Evolutionary conservation across 2,888 invertebrate genomes (phyloP).

Genomic region (Candidula unifasciata): DNA sequence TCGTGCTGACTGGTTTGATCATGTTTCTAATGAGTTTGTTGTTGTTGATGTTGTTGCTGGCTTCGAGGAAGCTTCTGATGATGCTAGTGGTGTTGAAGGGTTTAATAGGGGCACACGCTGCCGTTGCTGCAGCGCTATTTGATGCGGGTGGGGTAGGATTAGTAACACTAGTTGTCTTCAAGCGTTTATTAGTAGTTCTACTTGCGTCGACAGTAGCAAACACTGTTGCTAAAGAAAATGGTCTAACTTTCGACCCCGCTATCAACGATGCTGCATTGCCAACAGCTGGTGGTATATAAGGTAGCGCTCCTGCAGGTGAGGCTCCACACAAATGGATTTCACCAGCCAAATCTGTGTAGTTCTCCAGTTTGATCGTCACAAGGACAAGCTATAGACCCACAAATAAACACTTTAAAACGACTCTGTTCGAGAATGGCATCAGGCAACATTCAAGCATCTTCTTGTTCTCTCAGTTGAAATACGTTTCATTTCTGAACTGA

Average conservation of each 20-base stretch:
- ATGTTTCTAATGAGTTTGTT: not conserved
- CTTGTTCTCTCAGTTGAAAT: no score
- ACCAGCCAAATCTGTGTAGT: not conserved
- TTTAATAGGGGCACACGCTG: not conserved
- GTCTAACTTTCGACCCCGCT: not conserved
- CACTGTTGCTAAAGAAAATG: not conserved
- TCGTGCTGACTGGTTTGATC: not conserved
- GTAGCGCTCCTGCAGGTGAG: not conserved
- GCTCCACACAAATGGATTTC: not conserved
- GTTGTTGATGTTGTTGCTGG: not conserved
- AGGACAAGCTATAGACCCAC: no score
- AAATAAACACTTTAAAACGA: no score
- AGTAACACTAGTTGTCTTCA: no score
- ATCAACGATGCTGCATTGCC: not conserved
- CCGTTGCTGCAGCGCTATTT: not conserved
- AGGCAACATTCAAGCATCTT: no score
- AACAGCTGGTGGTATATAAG: not conserved
- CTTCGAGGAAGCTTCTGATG: not conserved
- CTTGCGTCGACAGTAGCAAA: no score
- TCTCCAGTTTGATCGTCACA: no score
- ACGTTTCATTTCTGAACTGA: no score
- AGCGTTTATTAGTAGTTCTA: no score
- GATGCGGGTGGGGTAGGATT: not conserved
- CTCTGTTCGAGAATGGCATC: no score
- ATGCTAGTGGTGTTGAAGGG: not conserved